Base-by-base conservation (phyloP, 2,888 invertebrate genomes). In the Scotopteryx bipunctaria region DNA sequence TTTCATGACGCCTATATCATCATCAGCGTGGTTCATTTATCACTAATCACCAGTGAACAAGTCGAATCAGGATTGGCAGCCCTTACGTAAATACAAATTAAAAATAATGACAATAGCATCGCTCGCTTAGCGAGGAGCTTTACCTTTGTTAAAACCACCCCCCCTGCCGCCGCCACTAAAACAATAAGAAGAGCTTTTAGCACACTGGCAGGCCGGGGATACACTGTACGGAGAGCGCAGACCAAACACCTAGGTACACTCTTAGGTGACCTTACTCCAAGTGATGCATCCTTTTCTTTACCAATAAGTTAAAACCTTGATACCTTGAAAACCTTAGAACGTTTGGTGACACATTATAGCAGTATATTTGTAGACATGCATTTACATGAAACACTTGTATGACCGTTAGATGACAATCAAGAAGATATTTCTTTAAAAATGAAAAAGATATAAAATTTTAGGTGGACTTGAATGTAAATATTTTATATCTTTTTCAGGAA, bases 141-240 rank as follows among this genome's bases (percentile, higher is more conserved):
- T 97, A 97, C 97, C 97, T 97, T 97, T 97, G 93, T 95, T 96
- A 96, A 92, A 96, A 96, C 96, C 96, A 95, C 96, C 96, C 95
- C 94, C 94, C 93, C 94, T 94, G 94, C 94, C 94, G 95, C 96
- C 95, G 95, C 96, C 96, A 95, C 96, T 95, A 95, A 94, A 95
- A 95, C 95, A 95, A 95, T 93, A 94, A 93, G 92, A 93, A 93
- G 91, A 92, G 92, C 92, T 92, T 94, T 94, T 94, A 94, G 94
- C 94, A 93, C 92, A 82, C 91, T 77, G 76, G 89, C 92, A 91
- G 92, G 92, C 91, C 82, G 89, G 91, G 89, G 86, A 79, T 79
- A 78, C 83, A 81, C 70, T 79, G 91, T 86, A 91, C 84, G 85
- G 82, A 87, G 91, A 92, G 86, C 91, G 91, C 71, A 83, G 91